Conservation (phyloP, 2,113 vertebrate species). For the Nibea coibor region DNA sequence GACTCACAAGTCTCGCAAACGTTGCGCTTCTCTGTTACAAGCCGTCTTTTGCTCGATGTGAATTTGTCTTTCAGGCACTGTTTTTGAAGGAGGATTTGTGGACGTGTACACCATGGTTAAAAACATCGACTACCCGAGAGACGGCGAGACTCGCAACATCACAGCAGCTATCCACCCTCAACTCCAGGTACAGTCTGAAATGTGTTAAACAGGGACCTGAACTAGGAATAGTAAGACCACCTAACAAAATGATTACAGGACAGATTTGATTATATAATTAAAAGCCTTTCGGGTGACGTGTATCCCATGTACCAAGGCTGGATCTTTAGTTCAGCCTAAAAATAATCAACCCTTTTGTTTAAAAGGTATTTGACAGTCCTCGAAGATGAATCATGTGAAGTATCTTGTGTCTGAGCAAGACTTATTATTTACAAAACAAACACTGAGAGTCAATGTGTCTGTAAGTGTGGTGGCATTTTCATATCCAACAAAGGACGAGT, state of each 20-base stretch:
- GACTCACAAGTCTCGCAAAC: background rate
- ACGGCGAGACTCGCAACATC: slow-evolving; percentile 69
- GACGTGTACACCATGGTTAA: slow-evolving; percentile 78
- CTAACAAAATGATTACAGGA: background rate
- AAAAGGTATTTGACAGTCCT: background rate
- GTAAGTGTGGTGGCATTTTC: fast-evolving
- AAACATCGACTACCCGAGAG: slow-evolving; percentile 79
- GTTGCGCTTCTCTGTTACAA: background rate
- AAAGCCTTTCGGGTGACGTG: no score
- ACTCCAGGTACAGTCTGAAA: slow-evolving; percentile 70
- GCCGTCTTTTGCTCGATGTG: background rate
- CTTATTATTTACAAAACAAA: background rate
- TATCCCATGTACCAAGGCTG: no score
- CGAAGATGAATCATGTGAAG: background rate
- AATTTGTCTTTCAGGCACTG: slow-evolving; percentile 54
- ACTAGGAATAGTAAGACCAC: background rate
- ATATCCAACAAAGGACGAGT: background rate
- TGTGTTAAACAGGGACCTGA: background rate
- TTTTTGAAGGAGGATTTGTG: slow-evolving; percentile 74
- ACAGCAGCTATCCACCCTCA: slow-evolving; percentile 78
- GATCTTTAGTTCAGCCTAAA: no score
- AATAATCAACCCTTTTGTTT: background rate
- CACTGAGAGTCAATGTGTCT: background rate
- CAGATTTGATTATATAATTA: no score
- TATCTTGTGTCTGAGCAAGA: background rate